Evolutionary conservation across 64 coral and sea anemone species (phyloP).

Genomic region (Pocillopora verrucosa): DNA sequence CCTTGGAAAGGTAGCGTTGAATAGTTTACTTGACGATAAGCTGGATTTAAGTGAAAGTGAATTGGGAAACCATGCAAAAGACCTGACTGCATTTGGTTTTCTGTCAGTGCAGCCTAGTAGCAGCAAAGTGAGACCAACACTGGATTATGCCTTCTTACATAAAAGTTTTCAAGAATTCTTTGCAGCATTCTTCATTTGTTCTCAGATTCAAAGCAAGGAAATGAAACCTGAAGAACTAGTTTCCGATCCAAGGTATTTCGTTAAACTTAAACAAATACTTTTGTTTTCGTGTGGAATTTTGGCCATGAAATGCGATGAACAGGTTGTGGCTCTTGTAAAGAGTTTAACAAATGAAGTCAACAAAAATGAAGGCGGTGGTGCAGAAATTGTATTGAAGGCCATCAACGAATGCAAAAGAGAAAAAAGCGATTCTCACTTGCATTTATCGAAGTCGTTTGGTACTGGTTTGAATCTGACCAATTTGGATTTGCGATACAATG

Average conservation of each 20-base stretch:
- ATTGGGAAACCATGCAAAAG: background rate
- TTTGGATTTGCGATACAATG: background rate
- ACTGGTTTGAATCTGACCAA: background rate
- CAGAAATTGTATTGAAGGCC: background rate
- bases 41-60: background rate
- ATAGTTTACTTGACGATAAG: background rate
- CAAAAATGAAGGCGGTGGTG: background rate
- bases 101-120: background rate
- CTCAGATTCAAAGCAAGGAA: background rate
- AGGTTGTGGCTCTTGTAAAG: background rate
- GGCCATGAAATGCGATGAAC: background rate
- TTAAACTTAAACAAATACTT: background rate
- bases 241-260: background rate
- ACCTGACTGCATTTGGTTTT: constrained; percentile 6
- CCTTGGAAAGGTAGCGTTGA: background rate
- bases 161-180: constrained; percentile 35
- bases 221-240: background rate
- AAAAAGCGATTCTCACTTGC: background rate
- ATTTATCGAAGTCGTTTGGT: background rate
- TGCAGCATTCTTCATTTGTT: constrained; percentile 1
- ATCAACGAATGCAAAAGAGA: background rate
- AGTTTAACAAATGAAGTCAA: background rate
- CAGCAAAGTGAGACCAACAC: background rate
- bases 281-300: constrained; percentile 23
- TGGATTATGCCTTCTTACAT: background rate